Evolutionary conservation across 1,140 invertebrate genomes (phyloP).

Genomic region (Heliconius himera): DNA sequence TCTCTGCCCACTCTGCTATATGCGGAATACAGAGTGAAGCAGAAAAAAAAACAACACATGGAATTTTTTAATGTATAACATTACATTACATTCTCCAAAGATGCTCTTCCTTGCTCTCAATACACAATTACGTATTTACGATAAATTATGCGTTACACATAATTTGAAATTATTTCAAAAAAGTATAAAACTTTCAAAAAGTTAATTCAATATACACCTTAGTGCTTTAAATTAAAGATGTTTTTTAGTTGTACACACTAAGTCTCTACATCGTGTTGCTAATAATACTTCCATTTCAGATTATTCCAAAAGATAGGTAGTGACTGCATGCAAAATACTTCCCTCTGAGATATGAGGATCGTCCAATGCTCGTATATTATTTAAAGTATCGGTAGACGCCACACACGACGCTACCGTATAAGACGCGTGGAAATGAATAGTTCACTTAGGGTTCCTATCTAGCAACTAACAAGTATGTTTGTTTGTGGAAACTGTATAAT

Average conservation of each 20-base stretch:
- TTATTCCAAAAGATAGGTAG: constrained; percentile 75
- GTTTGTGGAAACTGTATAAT: background rate
- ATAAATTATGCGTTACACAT: constrained; percentile 69
- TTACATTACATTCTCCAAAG: constrained; percentile 59
- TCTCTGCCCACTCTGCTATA: too few relatives aligned
- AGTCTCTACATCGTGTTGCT: background rate
- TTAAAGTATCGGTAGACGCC: constrained; percentile 67
- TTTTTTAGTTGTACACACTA: constrained; percentile 11
- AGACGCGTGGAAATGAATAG: constrained; percentile 33
- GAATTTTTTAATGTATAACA: constrained; percentile 54
- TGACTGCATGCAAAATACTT: constrained; percentile 76
- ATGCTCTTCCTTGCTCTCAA: constrained; percentile 55
- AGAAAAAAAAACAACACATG: background rate
- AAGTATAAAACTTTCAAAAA: constrained; percentile 20
- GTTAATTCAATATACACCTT: constrained; percentile 32
- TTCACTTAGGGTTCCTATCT: constrained; percentile 13
- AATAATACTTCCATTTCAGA: constrained; percentile 66
- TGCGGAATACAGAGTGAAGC: too few relatives aligned
- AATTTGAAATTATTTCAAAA: constrained; percentile 32
- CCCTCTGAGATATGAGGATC: constrained; percentile 75
- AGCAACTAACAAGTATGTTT: background rate
- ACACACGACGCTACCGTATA: constrained; percentile 72
- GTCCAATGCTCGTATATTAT: constrained; percentile 68
- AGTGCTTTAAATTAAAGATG: constrained; percentile 24
- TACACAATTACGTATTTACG: constrained; percentile 72